Evolutionary conservation across 2,113 vertebrate genomes (phyloP).

Genomic region (Aplodontia rufa): DNA sequence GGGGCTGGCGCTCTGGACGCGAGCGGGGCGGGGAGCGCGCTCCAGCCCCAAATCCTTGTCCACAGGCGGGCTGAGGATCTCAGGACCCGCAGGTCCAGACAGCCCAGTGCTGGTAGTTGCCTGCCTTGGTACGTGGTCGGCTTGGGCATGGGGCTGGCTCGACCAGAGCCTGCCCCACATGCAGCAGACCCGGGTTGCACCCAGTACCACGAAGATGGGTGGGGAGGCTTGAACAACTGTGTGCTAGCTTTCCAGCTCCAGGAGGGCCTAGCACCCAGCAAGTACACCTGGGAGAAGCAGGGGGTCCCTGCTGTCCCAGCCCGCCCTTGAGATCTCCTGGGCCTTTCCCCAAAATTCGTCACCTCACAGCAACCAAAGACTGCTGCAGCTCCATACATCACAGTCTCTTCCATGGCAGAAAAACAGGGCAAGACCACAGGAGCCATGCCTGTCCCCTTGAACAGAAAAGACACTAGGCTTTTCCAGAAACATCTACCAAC

Average conservation of each 20-base stretch:
- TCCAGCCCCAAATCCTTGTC: neutral
- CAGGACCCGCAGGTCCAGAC: fast-evolving
- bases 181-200: no score
- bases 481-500: neutral
- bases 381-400: neutral
- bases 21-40: neutral
- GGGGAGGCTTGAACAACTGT: neutral
- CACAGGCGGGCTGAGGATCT: neutral
- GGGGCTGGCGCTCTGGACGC: no score
- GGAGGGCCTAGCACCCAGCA: neutral
- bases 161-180: no score
- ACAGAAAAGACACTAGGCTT: neutral
- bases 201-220: neutral
- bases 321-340: neutral
- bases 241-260: neutral
- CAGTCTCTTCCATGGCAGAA: neutral
- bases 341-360: neutral
- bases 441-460: neutral
- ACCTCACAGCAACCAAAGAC: neutral
- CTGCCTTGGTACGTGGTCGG: neutral
- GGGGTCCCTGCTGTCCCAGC: neutral
- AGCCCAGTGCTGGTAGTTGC: fast-evolving
- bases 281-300: neutral
- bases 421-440: neutral
- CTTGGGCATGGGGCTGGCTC: neutral